Conservation (phyloP, 2,888 invertebrate species). For the Heliconius ismenius region DNA sequence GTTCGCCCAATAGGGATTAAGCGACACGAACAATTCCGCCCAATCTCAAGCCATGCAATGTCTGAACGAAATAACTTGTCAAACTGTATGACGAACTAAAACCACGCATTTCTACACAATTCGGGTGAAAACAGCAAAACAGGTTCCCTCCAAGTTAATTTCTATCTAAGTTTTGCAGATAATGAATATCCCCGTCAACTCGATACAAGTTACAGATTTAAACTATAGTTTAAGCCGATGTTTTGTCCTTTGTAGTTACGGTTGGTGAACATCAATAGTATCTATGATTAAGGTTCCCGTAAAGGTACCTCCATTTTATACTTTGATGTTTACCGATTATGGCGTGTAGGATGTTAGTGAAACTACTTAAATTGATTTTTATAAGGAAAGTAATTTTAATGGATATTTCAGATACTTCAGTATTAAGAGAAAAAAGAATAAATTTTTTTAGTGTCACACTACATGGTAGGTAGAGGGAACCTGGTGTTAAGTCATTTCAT, state of each 20-base stretch:
- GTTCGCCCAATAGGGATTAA: not conserved
- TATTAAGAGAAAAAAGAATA: no score
- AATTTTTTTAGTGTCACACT: no score
- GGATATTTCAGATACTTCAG: no score
- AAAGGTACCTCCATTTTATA: conserved; percentile 1
- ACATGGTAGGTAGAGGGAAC: no score
- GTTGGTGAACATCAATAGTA: conserved; percentile 23
- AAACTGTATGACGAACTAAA: conserved; percentile 22
- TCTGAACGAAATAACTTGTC: conserved; percentile 15
- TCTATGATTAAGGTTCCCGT: conserved; percentile 1
- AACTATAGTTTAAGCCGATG: conserved; percentile 19
- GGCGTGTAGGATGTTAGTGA: not conserved
- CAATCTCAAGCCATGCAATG: not conserved
- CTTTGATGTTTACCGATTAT: conserved; percentile 19
- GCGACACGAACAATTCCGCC: not conserved
- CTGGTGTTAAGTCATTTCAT: no score
- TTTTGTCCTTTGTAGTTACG: conserved; percentile 25
- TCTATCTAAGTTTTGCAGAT: conserved; percentile 11
- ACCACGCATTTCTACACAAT: conserved; percentile 14
- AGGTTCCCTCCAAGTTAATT: conserved; percentile 19
- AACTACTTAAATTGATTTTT: not conserved
- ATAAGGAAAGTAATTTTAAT: not conserved
- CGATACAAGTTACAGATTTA: conserved; percentile 21
- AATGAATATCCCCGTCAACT: conserved; percentile 28
- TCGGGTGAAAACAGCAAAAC: conserved; percentile 14